A percentile compares a stretch with the other conserved stretches of the same genome.
Evolutionary conservation across 2,113 vertebrate genomes (phyloP).

Genomic region (Ailurus styani): DNA sequence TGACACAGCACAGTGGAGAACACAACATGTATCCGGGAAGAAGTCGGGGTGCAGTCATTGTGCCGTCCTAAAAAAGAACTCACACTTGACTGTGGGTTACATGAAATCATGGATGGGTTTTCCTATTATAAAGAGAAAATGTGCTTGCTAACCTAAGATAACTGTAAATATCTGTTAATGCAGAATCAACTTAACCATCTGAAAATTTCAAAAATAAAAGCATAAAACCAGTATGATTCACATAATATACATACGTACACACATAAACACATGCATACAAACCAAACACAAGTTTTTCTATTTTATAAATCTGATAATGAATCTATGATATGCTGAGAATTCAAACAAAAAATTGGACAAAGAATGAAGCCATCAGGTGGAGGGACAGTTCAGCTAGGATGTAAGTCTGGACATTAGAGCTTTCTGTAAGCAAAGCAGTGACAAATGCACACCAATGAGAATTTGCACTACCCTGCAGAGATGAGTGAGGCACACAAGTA

Average conservation of each 20-base stretch:
- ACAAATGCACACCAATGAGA: background rate
- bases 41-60: background rate
- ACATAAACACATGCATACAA: background rate
- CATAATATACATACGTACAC: background rate
- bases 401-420: background rate
- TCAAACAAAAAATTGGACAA: background rate
- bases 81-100: background rate
- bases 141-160: background rate
- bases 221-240: background rate
- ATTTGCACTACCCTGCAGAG: background rate
- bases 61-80: background rate
- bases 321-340: background rate
- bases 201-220: background rate
- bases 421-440: background rate
- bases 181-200: background rate
- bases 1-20: background rate
- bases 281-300: background rate
- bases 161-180: background rate
- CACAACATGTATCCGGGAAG: background rate
- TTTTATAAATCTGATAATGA: background rate
- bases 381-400: accelerated
- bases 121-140: background rate
- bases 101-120: background rate
- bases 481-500: background rate
- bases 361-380: background rate